Base-by-base conservation (phyloP, 2,113 vertebrate species). In the Verasper variegatus region DNA sequence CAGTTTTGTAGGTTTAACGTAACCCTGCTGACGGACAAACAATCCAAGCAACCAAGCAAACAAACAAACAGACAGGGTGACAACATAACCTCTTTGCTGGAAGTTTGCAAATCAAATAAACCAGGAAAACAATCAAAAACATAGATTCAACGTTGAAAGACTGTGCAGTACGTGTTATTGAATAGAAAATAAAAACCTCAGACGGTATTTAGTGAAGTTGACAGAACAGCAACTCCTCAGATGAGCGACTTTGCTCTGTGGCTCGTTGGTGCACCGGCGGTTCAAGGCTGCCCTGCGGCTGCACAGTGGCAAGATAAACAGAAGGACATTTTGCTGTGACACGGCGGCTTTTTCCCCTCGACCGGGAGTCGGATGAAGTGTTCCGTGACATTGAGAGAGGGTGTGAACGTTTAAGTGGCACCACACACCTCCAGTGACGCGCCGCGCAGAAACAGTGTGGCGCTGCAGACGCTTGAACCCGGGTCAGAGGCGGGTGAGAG, bases 401-500 rank as follows among this genome's bases (percentile, higher is more conserved):
- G 79, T 86, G 87, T 81, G 75, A 88, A 84, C 52, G 24, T 73
- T 76, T 68, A 83, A 93, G 81, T 78, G 85, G 57, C 76, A 71
- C 60, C 79, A 37, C 74, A 77, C 87, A 82, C 87, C 84, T 78
- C 82, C 54, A 68, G 78, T 73, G 72, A 87, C 68, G 27, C 65
- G 70, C 35, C 64, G 60, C 84, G 54, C 74, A 49, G 76, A 68
- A 83, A 77, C 37, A 14, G 37, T 45, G 37, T 45, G 61, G 2
- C 5, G 60, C 60, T 8, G 35, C 37, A 21, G 74, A 64, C 71
- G n/a, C 64, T 59, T 87, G 84, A 88, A 61, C 80, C 23, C 27
- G 2, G 85, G 89, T 93, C 88, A 88, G 47, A 24, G 51, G 63
- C 77, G 85, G 85, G 88, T 86, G 80, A 91, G 76, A 65, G 73